These are phyloP conservation scores for Calliphora vomitoria DNA, from an alignment of 2,888 invertebrate species.

Conservation along the genomic window DNA sequence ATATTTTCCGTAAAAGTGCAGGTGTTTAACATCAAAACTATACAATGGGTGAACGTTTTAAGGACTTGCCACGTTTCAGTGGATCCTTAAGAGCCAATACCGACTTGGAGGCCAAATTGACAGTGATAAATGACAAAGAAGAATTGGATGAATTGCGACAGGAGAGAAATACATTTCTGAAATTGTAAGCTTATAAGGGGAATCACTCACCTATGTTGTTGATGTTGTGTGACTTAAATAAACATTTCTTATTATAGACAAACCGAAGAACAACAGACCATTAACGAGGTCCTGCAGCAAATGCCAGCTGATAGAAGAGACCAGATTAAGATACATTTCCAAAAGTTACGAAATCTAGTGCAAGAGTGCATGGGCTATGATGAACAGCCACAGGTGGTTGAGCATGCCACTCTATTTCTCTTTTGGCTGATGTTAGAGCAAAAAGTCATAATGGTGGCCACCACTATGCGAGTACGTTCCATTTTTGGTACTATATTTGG, in stretches of 20 bases:
- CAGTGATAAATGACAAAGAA: conserved; percentile 69
- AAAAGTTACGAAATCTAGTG: conserved; percentile 83
- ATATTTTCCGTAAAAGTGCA: background rate
- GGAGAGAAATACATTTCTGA: conserved; percentile 62
- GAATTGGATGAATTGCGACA: conserved; percentile 66
- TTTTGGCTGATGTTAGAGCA: conserved; percentile 87
- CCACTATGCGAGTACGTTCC: conserved; percentile 86
- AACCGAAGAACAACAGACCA: conserved; percentile 75
- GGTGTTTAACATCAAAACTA: background rate
- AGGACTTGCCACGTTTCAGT: conserved; percentile 87
- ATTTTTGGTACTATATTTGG: conserved; percentile 87
- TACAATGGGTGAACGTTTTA: conserved; percentile 57
- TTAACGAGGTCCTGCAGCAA: conserved; percentile 77
- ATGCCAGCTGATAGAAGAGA: conserved; percentile 76
- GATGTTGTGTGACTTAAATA: conserved; percentile 5
- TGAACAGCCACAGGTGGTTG: conserved; percentile 86
- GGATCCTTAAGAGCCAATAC: conserved; percentile 88
- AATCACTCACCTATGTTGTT: background rate
- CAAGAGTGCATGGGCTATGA: conserved; percentile 85
- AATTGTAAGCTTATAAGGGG: conserved; percentile 70
- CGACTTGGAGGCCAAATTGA: conserved; percentile 84
- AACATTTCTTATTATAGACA: conserved; percentile 30
- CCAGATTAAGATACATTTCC: conserved; percentile 78
- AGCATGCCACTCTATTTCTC: conserved; percentile 87
- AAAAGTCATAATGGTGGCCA: conserved; percentile 86